Evolutionary conservation across 2,113 vertebrate species (phyloP), one percentile per base, ranked within the genome.

Genomic region (Spea multiplicata): DNA sequence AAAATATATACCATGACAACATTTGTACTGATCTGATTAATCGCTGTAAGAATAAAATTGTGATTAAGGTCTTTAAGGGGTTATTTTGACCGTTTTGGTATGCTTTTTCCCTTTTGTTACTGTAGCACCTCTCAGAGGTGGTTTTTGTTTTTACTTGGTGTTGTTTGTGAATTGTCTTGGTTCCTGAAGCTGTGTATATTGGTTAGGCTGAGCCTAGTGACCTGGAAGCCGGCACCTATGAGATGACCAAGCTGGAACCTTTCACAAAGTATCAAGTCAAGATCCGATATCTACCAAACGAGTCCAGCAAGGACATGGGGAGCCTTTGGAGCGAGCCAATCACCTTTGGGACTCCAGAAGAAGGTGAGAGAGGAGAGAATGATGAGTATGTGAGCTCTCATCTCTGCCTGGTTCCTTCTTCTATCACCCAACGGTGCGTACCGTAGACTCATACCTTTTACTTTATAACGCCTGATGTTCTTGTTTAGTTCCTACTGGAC

Each of bases 251-350:
- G 30, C 57, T 52, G 4, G 48, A 30, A 30, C 76, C 61, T 1
- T 53, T 52, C 13, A 45, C 69, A 3, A 3, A 65, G 3, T 78
- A 78, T 66, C 59, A 78, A 12, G 49, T 78, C 44, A 68, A 78
- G 76, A 71, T 72, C 13, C 76, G 76, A 30, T 72, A 66, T 53
- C 8, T 66, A 8, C 30, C 69, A 65, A 14, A 72, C 13, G 47
- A n/a, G 2, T 8, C 14, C 0, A 44, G 14, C 3, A 71, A 13
- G 9, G 46, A 44, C 14, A 53, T 12, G 52, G 66, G 69, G 13
- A 66, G 76, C 13, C 48, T 46, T 9, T 78, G 76, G 76, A 72
- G 76, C 16, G 14, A 65, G 3, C 44, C 59, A 45, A 7, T 45
- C 6, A 5, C 52, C 6, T 5, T 66, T 44, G 50, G 14, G 4